A percentile compares a stretch with the other conserved stretches of the same genome.
phyloP scores from a whole-genome alignment of 2,797 vertebrate species.

The Gephyroberyx darwinii region DNA sequence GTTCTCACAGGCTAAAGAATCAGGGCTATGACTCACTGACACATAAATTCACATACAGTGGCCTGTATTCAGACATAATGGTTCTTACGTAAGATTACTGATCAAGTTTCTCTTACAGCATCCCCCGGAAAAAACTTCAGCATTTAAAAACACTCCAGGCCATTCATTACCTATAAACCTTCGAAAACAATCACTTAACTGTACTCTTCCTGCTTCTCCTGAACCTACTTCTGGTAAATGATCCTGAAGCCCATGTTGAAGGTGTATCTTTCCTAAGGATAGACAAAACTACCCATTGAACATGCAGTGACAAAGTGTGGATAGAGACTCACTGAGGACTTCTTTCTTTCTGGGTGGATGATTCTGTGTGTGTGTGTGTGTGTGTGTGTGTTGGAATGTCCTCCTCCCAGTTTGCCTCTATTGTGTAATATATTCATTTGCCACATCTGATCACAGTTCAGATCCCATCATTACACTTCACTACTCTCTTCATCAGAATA shows the following conservation, averaged over 20 bases:
- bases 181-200: conserved; percentile 45
- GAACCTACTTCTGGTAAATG: conserved; percentile 3
- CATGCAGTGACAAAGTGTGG: conserved; percentile 37
- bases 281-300: conserved; percentile 2
- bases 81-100: not conserved
- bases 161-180: not conserved
- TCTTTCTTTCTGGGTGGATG: conserved; percentile 67
- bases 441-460: conserved; percentile 39
- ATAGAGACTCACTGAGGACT: conserved; percentile 48
- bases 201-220: not conserved
- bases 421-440: conserved; percentile 41
- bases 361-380: conserved; percentile 42
- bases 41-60: not conserved
- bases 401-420: conserved; percentile 54
- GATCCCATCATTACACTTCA: conserved; percentile 53
- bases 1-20: not conserved
- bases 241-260: conserved; percentile 18
- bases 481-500: conserved; percentile 34
- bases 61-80: not conserved
- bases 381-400: conserved; percentile 33
- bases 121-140: not conserved
- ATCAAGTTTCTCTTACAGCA: not conserved
- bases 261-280: conserved; percentile 6
- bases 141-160: not conserved
- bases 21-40: not conserved